phyloP scores from a whole-genome alignment of 2,113 vertebrate species.

The Gopherus flavomarginatus region DNA sequence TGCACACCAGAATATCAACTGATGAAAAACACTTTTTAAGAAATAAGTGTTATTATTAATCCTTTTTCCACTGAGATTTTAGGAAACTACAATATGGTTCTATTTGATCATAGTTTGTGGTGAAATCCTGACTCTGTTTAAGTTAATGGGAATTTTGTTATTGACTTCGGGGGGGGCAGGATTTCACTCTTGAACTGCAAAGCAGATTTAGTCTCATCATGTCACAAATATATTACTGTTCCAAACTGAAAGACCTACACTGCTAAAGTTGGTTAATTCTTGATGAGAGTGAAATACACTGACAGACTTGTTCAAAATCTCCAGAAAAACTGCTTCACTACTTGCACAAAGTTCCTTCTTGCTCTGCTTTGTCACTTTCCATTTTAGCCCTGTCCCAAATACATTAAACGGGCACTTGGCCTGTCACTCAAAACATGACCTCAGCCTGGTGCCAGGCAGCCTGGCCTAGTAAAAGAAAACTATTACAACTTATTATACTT shows the following conservation, averaged over 20 bases:
- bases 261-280: background rate
- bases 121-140: background rate
- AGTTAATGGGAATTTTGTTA: background rate
- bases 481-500: background rate
- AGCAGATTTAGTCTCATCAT: background rate
- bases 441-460: background rate
- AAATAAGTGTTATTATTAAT: too few relatives aligned
- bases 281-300: background rate
- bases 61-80: background rate
- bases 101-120: background rate
- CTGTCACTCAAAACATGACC: background rate
- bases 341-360: background rate
- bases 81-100: background rate
- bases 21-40: background rate
- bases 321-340: background rate
- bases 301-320: background rate
- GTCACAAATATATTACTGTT: background rate
- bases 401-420: background rate
- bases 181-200: background rate
- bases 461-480: background rate
- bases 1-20: background rate
- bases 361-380: background rate
- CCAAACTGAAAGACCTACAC: background rate
- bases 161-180: background rate
- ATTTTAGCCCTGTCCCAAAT: background rate